Percentiles rank a stretch among this genome's conserved stretches.
phyloP scores from a whole-genome alignment of 2,797 vertebrate genomes.

The Limosa lapponica region DNA sequence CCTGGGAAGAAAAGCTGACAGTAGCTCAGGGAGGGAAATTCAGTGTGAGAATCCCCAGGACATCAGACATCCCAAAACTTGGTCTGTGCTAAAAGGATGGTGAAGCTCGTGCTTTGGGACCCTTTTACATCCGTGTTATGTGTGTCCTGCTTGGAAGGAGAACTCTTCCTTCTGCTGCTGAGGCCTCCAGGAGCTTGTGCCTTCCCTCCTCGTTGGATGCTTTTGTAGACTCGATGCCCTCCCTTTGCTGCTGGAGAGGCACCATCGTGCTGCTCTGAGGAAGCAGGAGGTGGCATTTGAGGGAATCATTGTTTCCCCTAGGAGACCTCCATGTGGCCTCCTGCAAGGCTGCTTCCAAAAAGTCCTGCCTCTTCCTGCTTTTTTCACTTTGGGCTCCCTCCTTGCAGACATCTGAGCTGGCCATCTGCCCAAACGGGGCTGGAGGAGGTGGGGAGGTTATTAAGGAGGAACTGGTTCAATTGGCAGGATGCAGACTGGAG shows the following conservation, averaged over 20 bases:
- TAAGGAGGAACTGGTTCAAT: neutral
- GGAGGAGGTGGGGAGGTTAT: neutral
- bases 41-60: neutral
- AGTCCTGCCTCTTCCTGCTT: neutral
- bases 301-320: rapidly evolving
- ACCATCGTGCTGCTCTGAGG: neutral
- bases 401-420: neutral
- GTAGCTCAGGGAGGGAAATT: neutral
- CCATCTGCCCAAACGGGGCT: rapidly evolving
- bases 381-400: neutral
- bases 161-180: neutral
- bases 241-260: neutral
- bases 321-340: neutral
- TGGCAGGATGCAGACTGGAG: neutral
- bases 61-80: neutral
- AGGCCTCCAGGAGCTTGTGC: neutral
- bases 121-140: rapidly evolving
- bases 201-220: neutral
- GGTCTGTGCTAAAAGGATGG: neutral
- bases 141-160: neutral
- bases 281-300: neutral
- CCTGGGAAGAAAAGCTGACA: neutral
- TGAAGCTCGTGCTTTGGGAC: neutral
- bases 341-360: neutral
- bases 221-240: neutral